Percentiles rank a stretch among this genome's conserved stretches.
phyloP scores from a whole-genome alignment of 1,140 invertebrate genomes.

The Tetramorium simillimum region DNA sequence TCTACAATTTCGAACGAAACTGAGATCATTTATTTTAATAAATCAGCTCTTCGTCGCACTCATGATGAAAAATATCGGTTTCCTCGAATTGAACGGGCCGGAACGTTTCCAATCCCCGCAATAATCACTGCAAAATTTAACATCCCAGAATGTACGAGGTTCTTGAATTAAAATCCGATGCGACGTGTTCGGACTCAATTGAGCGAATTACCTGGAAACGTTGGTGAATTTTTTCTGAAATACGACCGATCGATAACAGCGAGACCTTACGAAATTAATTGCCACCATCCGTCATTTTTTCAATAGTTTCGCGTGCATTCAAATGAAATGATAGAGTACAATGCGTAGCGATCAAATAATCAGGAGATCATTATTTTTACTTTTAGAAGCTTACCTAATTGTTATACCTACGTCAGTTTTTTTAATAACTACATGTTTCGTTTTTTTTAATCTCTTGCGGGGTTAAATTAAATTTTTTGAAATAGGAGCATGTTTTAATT shows the following conservation, averaged over 20 bases:
- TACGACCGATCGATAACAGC: conserved; percentile 46
- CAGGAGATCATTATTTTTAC: conserved; percentile 15
- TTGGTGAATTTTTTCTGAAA: conserved; percentile 28
- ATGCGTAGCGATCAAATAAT: neutral
- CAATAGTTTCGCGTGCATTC: conserved; percentile 10
- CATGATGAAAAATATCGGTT: conserved; percentile 46
- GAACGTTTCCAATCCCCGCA: conserved; percentile 19
- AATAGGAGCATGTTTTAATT: conserved; percentile 8
- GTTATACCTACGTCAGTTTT: neutral
- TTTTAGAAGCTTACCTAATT: neutral
- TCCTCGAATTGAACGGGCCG: neutral
- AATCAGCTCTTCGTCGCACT: conserved; percentile 22
- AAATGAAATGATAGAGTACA: neutral
- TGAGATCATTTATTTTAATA: conserved; percentile 42
- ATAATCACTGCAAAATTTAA: conserved; percentile 47
- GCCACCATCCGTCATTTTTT: conserved; percentile 41
- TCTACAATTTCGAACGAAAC: too few species aligned
- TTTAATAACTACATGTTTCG: neutral
- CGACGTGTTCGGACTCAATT: conserved; percentile 43
- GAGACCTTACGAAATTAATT: conserved; percentile 47
- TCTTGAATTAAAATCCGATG: conserved; percentile 49
- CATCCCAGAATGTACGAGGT: conserved; percentile 39
- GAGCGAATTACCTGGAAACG: conserved; percentile 46
- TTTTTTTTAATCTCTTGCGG: neutral
- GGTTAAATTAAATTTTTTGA: conserved; percentile 27